phyloP scores from a whole-genome alignment of 2,888 invertebrate genomes.

The Lutraria lutraria region DNA sequence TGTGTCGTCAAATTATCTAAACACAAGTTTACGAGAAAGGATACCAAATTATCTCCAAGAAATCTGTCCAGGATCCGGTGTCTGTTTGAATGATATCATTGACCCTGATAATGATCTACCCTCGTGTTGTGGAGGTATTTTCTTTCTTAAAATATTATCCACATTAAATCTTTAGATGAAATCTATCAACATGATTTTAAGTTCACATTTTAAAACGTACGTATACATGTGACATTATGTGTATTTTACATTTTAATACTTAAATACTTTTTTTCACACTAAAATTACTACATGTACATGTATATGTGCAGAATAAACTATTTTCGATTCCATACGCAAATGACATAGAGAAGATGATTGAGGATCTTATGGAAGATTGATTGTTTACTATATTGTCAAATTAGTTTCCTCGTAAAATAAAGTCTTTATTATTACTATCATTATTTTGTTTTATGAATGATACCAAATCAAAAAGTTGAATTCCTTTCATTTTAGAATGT shows the following conservation, averaged over 20 bases:
- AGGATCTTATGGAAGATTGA: too few species aligned
- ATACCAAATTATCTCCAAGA: too few species aligned
- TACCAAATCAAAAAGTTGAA: not conserved
- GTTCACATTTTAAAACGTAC: not conserved
- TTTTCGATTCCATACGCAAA: not conserved
- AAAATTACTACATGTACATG: too few species aligned
- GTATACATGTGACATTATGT: not conserved
- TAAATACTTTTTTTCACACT: too few species aligned
- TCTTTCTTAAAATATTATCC: not conserved
- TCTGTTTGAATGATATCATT: too few species aligned
- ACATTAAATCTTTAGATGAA: not conserved
- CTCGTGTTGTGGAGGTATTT: too few species aligned
- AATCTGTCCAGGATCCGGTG: too few species aligned
- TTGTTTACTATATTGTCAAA: too few species aligned
- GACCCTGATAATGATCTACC: too few species aligned
- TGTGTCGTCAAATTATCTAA: not conserved
- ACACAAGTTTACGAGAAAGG: not conserved
- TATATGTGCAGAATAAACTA: not conserved
- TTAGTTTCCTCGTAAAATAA: too few species aligned
- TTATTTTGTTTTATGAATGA: not conserved
- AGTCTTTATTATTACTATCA: too few species aligned
- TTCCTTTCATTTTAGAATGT: slow-evolving; percentile 4
- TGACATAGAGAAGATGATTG: too few species aligned
- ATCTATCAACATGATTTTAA: not conserved
- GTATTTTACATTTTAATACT: not conserved